Evolutionary conservation across 2,888 invertebrate species (phyloP).

Genomic region (Synergus itoensis): DNA sequence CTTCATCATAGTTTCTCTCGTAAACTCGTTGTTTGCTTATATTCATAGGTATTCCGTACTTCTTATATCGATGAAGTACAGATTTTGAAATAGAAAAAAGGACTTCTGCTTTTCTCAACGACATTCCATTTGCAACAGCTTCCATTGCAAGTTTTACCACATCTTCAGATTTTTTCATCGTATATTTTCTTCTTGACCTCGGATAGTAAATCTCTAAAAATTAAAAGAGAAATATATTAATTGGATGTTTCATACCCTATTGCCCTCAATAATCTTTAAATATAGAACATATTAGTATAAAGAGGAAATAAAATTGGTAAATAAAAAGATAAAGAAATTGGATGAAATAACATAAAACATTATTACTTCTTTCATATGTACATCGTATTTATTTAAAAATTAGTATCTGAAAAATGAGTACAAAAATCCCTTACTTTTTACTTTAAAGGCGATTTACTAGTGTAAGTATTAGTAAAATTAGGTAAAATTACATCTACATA

Average conservation of each 20-base stretch:
- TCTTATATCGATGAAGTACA: slow-evolving; percentile 67
- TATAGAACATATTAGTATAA: neutral
- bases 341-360: neutral
- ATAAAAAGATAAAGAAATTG: neutral
- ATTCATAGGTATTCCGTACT: slow-evolving; percentile 55
- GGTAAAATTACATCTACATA: neutral
- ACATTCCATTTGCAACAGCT: slow-evolving; percentile 66
- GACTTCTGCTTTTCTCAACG: slow-evolving; percentile 66
- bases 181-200: slow-evolving; percentile 26
- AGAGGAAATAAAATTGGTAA: no score
- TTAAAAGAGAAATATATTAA: neutral
- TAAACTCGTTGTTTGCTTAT: slow-evolving; percentile 12
- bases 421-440: neutral
- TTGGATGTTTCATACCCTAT: neutral
- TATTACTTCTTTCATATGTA: neutral
- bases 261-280: neutral
- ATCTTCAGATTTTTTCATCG: slow-evolving; percentile 48
- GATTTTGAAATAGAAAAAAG: slow-evolving; percentile 66
- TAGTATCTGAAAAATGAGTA: neutral
- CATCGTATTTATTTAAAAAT: neutral
- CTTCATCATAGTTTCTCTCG: neutral
- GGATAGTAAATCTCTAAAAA: neutral
- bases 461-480: neutral
- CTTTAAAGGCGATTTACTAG: neutral
- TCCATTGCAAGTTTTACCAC: slow-evolving; percentile 61